Base-by-base conservation (phyloP, 2,888 invertebrate species). In the Pollenia amentaria region DNA sequence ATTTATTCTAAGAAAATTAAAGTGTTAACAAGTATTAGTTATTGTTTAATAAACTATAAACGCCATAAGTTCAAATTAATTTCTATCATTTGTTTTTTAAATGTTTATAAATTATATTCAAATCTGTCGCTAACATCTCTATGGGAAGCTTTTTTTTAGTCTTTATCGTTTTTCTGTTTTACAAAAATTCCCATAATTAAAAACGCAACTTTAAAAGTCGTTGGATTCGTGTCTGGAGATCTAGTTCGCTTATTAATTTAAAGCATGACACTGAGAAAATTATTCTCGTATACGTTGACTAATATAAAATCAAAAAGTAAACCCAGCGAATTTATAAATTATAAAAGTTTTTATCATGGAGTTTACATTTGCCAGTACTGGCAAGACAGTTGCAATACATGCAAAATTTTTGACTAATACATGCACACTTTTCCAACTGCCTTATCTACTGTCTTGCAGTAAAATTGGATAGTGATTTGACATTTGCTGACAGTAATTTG, bases 141-240 rank as follows among this genome's bases (percentile, higher is more conserved):
- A 46, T 64, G 72, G 18, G 64, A 65, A 72, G 38, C 53, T 21
- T 51, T 48, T 65, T 64, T 46, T 55, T 73, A 57, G 51, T 60
- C 48, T 48, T 21, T 57, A 62, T 57, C n/a, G 48, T 38, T 44
- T 29, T 9, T 51, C 64, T 53, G 21, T n/a, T 42, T 67, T 38
- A 18, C 46, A 78, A 48, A 48, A 78, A 69, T 69, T 69, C 65
- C 57, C 42, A 60, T 69, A 69, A 78, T 69, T 60, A 69, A 69
- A 78, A 38, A 60, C 11, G 48, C 51, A 78, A 69, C 21, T 51
- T 67, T 16, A 38, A 48, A 46, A 57, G 16, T 14, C 40, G 38
- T 72, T 57, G 9, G n/a, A 48, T 57, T 46, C 77, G 55, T 55
- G 77, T 77, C 67, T 77, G 55, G 42, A 6, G n/a, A 75, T 73